Evolutionary conservation across 2,797 vertebrate genomes (phyloP).

Genomic region (Neosilurus mollespiculum): DNA sequence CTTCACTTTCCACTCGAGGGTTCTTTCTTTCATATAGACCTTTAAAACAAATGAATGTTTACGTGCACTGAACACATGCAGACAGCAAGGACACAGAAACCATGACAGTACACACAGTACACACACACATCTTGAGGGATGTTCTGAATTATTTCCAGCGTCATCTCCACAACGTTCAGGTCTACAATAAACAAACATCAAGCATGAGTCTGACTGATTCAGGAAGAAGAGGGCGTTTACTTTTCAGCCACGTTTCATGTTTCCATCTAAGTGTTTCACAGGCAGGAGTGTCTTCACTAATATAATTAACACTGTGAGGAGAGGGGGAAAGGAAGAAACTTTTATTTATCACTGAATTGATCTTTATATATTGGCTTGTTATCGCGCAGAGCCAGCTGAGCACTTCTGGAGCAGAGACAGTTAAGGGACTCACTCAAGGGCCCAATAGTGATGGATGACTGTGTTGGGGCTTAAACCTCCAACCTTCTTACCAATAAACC

Average conservation of each 20-base stretch:
- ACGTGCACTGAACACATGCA: not conserved
- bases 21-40: not conserved
- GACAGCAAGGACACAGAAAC: not conserved
- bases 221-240: not conserved
- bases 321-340: no score
- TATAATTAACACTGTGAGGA: no score
- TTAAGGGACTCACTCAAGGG: no score
- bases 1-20: not conserved
- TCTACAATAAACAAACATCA: not conserved
- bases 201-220: not conserved
- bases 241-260: not conserved
- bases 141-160: not conserved
- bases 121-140: no score
- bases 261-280: not conserved
- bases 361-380: no score
- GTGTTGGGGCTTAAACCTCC: no score
- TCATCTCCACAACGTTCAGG: not conserved
- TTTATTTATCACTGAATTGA: no score
- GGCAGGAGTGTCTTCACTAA: not conserved
- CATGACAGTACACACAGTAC: not conserved
- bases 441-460: no score
- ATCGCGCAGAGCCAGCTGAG: no score
- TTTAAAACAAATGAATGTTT: not conserved
- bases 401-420: no score
- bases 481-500: no score